Percentiles rank a stretch among this genome's conserved stretches.
Conservation (phyloP, 1,140 invertebrate genomes). For the Rhizoglyphus robini region DNA sequence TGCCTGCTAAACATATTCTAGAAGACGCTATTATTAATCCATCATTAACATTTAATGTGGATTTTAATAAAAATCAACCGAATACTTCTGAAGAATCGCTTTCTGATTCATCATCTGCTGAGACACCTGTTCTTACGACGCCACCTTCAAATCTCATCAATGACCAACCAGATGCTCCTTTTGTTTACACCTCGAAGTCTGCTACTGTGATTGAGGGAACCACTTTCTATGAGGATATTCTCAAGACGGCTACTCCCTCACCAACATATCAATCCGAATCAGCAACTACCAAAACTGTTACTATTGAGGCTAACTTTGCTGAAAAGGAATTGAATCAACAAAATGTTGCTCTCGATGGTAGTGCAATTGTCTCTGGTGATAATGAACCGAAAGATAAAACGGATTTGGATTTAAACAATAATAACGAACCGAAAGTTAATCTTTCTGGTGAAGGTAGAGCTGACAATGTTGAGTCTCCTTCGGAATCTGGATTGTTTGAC, state of each 20-base stretch:
- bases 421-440: too few relatives aligned
- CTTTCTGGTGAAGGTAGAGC: too few relatives aligned
- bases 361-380: too few relatives aligned
- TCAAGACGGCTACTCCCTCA: slow-evolving; percentile 4
- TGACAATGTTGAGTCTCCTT: too few relatives aligned
- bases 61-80: neutral
- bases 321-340: neutral
- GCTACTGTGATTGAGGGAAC: slow-evolving; percentile 9
- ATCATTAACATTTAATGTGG: neutral
- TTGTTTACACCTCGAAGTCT: neutral
- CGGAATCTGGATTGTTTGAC: too few relatives aligned
- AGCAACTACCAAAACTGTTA: neutral
- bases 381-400: too few relatives aligned
- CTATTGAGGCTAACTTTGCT: slow-evolving; percentile 5
- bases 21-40: neutral
- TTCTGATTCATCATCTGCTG: neutral
- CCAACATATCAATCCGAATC: neutral
- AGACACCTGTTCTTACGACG: neutral
- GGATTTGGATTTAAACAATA: too few relatives aligned
- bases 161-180: neutral
- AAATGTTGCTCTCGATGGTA: neutral
- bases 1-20: neutral
- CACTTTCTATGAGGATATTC: neutral
- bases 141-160: neutral
- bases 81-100: neutral